Percentiles rank a stretch among this genome's conserved stretches.
Conservation (phyloP, 1,140 invertebrate species). For the Hycleus cichorii region DNA sequence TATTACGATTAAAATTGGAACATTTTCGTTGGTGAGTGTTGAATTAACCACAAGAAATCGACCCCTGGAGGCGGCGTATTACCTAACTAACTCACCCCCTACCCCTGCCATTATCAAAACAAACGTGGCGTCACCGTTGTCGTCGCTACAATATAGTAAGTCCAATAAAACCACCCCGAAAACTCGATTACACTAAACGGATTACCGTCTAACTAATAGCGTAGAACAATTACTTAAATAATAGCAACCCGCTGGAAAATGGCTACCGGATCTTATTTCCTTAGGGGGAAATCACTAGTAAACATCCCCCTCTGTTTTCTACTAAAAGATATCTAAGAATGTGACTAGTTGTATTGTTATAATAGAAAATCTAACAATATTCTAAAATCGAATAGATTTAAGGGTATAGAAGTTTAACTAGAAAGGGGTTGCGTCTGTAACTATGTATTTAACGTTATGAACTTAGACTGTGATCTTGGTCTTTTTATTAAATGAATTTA, state of each 20-base stretch:
- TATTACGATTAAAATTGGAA: too few species aligned
- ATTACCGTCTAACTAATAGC: constrained; percentile 35
- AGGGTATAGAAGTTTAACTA: constrained; percentile 19
- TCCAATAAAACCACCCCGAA: constrained; percentile 24
- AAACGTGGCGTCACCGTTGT: too few species aligned
- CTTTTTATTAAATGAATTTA: constrained; percentile 18
- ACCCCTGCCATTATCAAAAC: too few species aligned
- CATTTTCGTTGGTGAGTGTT: too few species aligned
- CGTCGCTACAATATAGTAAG: constrained; percentile 9
- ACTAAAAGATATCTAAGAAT: constrained; percentile 13
- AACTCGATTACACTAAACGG: constrained; percentile 36
- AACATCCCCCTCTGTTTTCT: constrained; percentile 21
- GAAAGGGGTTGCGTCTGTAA: constrained; percentile 27
- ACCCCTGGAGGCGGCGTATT: too few species aligned
- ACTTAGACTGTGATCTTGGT: constrained; percentile 25
- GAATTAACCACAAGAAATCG: too few species aligned
- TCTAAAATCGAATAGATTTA: constrained; percentile 2
- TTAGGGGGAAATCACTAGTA: constrained; percentile 32
- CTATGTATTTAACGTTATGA: constrained; percentile 24
- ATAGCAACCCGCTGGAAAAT: constrained; percentile 35
- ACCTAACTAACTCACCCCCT: too few species aligned
- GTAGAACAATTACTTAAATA: constrained; percentile 39
- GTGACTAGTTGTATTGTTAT: neutral
- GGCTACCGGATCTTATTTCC: constrained; percentile 38
- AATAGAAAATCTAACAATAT: neutral